Evolutionary conservation across 2,113 vertebrate species (phyloP).

Genomic region (Plecotus auritus): DNA sequence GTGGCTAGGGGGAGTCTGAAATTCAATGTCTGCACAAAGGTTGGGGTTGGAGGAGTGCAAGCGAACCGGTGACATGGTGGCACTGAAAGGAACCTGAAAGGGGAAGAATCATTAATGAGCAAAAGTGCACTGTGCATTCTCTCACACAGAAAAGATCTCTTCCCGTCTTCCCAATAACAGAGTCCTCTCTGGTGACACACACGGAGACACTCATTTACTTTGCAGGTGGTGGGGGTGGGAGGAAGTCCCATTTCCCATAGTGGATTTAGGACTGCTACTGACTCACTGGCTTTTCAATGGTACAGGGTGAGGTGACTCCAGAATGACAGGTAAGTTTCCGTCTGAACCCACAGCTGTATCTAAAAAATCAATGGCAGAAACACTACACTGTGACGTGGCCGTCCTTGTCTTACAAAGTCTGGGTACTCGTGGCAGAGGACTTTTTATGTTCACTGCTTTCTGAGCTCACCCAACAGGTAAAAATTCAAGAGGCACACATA

Average conservation of each 20-base stretch:
- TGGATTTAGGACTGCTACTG: not conserved
- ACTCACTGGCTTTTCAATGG: not conserved
- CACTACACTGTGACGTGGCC: not conserved
- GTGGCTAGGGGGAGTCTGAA: slow-evolving; percentile 88
- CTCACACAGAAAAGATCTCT: not conserved
- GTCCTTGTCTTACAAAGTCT: not conserved
- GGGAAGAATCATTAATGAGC: slow-evolving; percentile 38
- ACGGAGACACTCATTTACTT: not conserved
- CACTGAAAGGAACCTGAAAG: slow-evolving; percentile 91
- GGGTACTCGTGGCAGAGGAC: not conserved
- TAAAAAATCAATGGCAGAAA: slow-evolving; percentile 29
- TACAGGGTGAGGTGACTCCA: not conserved
- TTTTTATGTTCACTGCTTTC: slow-evolving; percentile 25
- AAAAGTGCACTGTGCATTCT: not conserved
- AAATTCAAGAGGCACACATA: not conserved
- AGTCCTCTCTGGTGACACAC: not conserved
- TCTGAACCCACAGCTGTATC: not conserved
- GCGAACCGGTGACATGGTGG: slow-evolving; percentile 93
- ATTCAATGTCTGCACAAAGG: slow-evolving; percentile 95
- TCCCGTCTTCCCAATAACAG: not conserved
- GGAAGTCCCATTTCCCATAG: not conserved
- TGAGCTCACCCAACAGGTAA: not conserved
- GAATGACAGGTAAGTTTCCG: not conserved
- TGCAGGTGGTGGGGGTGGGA: not conserved
- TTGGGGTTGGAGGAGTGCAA: slow-evolving; percentile 99